A percentile compares a stretch with the other conserved stretches of the same genome.
These are phyloP conservation scores for Pseudopodoces humilis DNA, from an alignment of 2,113 vertebrate genomes.

Conservation along the genomic window DNA sequence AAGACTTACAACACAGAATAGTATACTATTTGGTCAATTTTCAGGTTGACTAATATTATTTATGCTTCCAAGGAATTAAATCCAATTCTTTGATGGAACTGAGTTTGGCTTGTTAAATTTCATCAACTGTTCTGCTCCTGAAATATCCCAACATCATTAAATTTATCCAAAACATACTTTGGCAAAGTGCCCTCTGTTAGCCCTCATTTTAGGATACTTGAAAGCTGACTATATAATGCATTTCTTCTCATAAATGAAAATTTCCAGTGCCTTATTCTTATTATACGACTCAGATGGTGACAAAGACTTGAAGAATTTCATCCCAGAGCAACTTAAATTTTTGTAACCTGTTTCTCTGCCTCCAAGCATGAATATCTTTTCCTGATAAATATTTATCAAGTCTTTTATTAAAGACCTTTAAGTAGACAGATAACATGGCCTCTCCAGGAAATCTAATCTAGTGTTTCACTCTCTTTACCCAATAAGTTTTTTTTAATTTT, in stretches of 20 bases:
- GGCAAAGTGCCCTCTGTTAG: not conserved
- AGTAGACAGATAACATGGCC: not conserved
- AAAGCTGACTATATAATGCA: not conserved
- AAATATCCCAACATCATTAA: not conserved
- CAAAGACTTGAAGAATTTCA: not conserved
- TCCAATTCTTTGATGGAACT: not conserved
- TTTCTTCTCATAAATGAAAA: not conserved
- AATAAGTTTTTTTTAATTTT: not conserved
- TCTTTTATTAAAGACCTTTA: not conserved
- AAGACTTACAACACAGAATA: not conserved
- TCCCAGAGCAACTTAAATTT: not conserved
- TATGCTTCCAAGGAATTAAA: not conserved
- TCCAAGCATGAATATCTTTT: not conserved
- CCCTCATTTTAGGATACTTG: not conserved
- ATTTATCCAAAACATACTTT: not conserved
- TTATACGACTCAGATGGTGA: not conserved
- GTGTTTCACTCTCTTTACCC: not conserved
- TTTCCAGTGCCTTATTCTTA: not conserved
- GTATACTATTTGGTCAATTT: not conserved
- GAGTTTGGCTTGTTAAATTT: not conserved
- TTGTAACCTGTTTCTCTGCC: not conserved
- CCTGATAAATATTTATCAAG: conserved; percentile 17
- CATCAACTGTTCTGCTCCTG: not conserved
- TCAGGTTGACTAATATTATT: not conserved
- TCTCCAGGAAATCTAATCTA: not conserved